Percentiles rank a stretch among this genome's conserved stretches.
Evolutionary conservation across 1,140 invertebrate genomes (phyloP).

Genomic region (Hycleus phaleratus): DNA sequence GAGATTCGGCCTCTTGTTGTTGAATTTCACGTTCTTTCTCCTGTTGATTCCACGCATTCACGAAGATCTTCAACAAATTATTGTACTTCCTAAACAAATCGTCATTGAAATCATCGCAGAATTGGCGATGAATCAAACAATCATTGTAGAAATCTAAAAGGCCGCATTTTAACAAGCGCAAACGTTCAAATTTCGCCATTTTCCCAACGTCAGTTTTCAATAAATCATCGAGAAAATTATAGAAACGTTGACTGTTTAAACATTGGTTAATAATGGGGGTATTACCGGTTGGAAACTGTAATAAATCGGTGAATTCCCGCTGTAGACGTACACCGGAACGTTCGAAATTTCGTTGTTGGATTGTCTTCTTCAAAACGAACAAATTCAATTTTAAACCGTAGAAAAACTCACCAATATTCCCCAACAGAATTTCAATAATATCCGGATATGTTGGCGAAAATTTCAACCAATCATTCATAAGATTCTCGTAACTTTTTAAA

Average conservation of each 20-base stretch:
- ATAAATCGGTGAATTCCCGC: constrained; percentile 25
- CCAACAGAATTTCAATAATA: constrained; percentile 53
- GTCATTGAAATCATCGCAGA: constrained; percentile 38
- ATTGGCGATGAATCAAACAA: constrained; percentile 41
- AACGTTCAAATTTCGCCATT: constrained; percentile 32
- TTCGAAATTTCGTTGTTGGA: constrained; percentile 24
- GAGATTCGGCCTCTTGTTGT: constrained; percentile 65
- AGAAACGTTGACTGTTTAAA: not conserved
- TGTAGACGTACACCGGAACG: constrained; percentile 19
- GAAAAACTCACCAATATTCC: constrained; percentile 51
- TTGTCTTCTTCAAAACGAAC: constrained; percentile 39
- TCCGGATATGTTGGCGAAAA: constrained; percentile 59
- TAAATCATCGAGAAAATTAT: constrained; percentile 30
- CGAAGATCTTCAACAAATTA: constrained; percentile 51
- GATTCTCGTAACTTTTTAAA: constrained; percentile 25
- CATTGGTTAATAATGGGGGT: not conserved
- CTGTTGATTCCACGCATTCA: constrained; percentile 67
- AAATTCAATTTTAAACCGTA: constrained; percentile 48
- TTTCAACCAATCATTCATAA: constrained; percentile 45
- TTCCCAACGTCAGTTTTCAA: constrained; percentile 16
- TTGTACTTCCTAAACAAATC: constrained; percentile 46
- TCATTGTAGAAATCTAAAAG: constrained; percentile 57
- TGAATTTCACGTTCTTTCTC: constrained; percentile 58
- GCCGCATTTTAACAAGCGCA: constrained; percentile 50
- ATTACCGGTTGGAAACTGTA: not conserved